A percentile compares a stretch with the other conserved stretches of the same genome.
Evolutionary conservation across 2,113 vertebrate species (phyloP).

Genomic region (Prionailurus viverrinus): DNA sequence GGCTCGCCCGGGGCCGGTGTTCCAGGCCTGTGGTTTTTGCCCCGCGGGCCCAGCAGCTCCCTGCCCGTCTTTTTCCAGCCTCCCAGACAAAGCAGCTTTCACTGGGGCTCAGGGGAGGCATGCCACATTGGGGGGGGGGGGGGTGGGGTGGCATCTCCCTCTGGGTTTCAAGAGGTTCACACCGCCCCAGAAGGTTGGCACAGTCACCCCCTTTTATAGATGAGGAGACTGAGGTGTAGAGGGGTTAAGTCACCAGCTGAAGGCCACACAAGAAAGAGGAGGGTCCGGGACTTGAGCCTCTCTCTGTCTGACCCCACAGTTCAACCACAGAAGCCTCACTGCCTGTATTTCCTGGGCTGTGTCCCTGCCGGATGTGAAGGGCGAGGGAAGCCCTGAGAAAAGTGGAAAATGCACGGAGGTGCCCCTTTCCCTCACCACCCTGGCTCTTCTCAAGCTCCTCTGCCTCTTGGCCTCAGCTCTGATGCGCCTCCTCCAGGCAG

Average conservation of each 20-base stretch:
- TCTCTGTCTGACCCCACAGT: background rate
- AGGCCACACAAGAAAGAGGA: background rate
- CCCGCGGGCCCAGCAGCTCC: background rate
- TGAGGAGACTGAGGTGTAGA: background rate
- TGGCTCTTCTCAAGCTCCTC: background rate
- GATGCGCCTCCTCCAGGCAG: background rate
- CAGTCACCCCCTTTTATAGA: background rate
- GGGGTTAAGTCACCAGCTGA: no score
- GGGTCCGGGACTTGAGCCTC: background rate
- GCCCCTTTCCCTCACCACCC: background rate
- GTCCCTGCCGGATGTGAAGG: fast-evolving
- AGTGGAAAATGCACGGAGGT: background rate
- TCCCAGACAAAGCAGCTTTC: background rate
- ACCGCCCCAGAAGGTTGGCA: fast-evolving
- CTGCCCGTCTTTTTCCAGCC: background rate
- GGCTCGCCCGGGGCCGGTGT: background rate
- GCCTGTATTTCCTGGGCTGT: background rate
- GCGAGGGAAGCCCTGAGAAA: background rate
- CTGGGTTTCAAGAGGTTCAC: background rate
- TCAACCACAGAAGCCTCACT: fast-evolving
- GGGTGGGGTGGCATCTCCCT: no score
- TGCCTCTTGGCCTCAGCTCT: background rate
- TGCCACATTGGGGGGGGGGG: fast-evolving
- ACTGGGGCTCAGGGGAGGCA: background rate
- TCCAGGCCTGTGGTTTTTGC: background rate